Conservation (phyloP, 1,140 invertebrate genomes). For the Luehdorfia chinensis region DNA sequence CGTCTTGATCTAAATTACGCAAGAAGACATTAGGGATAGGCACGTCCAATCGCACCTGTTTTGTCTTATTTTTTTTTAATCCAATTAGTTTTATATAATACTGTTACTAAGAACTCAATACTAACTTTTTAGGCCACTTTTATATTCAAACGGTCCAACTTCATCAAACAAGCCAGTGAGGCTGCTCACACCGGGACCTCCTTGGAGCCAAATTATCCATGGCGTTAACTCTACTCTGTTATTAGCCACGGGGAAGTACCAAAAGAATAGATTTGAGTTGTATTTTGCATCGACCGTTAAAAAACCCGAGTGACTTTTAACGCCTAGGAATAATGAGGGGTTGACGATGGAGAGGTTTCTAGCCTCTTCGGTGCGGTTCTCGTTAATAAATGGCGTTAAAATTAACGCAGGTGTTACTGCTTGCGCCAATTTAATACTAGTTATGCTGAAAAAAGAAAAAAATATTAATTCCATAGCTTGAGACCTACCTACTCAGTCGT, state of each 20-base stretch:
- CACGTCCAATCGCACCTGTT: too few relatives aligned
- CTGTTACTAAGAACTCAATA: too few relatives aligned
- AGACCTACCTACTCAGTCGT: too few relatives aligned
- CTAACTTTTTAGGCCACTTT: conserved; percentile 38
- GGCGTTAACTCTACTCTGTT: conserved; percentile 75
- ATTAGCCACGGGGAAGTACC: conserved; percentile 87
- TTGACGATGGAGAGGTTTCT: conserved; percentile 39
- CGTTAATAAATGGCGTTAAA: conserved; percentile 43
- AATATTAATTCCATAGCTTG: conserved; percentile 1
- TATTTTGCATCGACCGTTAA: conserved; percentile 79
- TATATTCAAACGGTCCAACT: conserved; percentile 79
- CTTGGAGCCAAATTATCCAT: conserved; percentile 91
- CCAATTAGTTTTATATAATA: too few relatives aligned
- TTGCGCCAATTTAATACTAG: conserved; percentile 7
- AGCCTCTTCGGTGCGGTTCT: conserved; percentile 32
- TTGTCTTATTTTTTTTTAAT: too few relatives aligned
- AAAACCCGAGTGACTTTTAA: conserved; percentile 52
- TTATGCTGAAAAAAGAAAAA: conserved; percentile 15
- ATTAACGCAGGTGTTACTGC: conserved; percentile 27
- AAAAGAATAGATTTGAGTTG: conserved; percentile 91
- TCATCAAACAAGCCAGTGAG: conserved; percentile 84
- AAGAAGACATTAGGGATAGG: too few relatives aligned
- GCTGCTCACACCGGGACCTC: conserved; percentile 82
- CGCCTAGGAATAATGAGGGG: conserved; percentile 33
- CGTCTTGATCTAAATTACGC: too few relatives aligned